Percentiles rank a stretch among this genome's conserved stretches.
phyloP scores from a whole-genome alignment of 2,113 vertebrate species.

The Antigone vipio region DNA sequence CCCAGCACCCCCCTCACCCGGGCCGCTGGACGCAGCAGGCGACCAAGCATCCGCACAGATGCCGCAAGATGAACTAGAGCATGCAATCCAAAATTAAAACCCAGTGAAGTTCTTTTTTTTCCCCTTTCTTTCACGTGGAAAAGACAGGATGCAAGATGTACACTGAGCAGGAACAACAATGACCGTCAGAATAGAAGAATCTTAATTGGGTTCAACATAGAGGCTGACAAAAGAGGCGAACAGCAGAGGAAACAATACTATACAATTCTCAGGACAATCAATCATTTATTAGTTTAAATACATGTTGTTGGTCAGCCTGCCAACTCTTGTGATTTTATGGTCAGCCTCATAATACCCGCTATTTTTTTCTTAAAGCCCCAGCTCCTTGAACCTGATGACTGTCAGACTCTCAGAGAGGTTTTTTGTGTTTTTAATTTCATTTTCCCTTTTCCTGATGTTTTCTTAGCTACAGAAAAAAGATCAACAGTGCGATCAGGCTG shows the following conservation, averaged over 20 bases:
- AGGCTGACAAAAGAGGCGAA: constrained; percentile 57
- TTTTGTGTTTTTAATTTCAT: not conserved
- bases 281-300: constrained; percentile 58
- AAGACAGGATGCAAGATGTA: constrained; percentile 54
- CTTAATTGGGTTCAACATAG: constrained; percentile 44
- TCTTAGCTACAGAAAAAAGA: not conserved
- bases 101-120: not conserved
- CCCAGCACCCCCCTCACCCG: not conserved
- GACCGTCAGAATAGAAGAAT: constrained; percentile 53
- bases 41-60: not conserved
- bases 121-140: not conserved
- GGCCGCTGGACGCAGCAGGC: not conserved
- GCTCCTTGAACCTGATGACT: not conserved
- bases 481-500: not conserved
- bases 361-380: constrained; percentile 33
- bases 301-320: constrained; percentile 24
- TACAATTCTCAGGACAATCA: constrained; percentile 58
- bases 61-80: not conserved
- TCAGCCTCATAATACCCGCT: constrained; percentile 9
- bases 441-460: not conserved
- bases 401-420: not conserved
- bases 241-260: constrained; percentile 60
- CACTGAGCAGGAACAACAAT: constrained; percentile 41
- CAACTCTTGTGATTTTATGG: constrained; percentile 17
- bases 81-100: constrained; percentile 33